phyloP scores from a whole-genome alignment of 2,888 invertebrate species.

The Notodonta dromedarius region DNA sequence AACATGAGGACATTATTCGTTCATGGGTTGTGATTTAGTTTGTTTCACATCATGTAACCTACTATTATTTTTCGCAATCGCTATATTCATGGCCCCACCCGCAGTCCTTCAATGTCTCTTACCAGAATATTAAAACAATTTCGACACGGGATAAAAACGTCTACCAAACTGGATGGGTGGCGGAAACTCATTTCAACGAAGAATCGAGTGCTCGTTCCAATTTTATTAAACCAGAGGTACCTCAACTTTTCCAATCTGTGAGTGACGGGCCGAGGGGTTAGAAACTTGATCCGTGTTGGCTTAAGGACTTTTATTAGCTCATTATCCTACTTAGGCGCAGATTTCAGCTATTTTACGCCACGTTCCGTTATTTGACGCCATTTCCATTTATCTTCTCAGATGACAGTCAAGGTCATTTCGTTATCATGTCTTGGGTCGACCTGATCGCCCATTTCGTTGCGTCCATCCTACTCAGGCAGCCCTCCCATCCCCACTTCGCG shows the following conservation, averaged over 20 bases:
- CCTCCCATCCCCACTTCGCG: too few relatives aligned
- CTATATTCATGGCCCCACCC: not conserved
- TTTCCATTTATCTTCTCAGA: too few relatives aligned
- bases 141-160: constrained; percentile 35
- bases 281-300: not conserved
- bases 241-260: constrained; percentile 39
- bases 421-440: too few relatives aligned
- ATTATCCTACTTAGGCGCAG: not conserved
- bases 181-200: constrained; percentile 43
- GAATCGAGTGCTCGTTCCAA: constrained; percentile 37
- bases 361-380: too few relatives aligned
- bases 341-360: too few relatives aligned
- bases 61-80: too few relatives aligned
- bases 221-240: constrained; percentile 43
- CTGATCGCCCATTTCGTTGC: too few relatives aligned
- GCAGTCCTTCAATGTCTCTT: constrained; percentile 16
- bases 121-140: constrained; percentile 44
- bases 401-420: too few relatives aligned
- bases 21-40: too few relatives aligned
- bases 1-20: too few relatives aligned
- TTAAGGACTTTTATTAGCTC: not conserved
- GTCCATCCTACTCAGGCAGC: too few relatives aligned
- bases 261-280: constrained; percentile 12
- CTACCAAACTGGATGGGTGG: constrained; percentile 31
- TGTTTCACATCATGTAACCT: too few relatives aligned